A percentile compares a stretch with the other conserved stretches of the same genome.
These are phyloP conservation scores for Pseudoips prasinana DNA, from an alignment of 2,888 invertebrate genomes.

Conservation along the genomic window DNA sequence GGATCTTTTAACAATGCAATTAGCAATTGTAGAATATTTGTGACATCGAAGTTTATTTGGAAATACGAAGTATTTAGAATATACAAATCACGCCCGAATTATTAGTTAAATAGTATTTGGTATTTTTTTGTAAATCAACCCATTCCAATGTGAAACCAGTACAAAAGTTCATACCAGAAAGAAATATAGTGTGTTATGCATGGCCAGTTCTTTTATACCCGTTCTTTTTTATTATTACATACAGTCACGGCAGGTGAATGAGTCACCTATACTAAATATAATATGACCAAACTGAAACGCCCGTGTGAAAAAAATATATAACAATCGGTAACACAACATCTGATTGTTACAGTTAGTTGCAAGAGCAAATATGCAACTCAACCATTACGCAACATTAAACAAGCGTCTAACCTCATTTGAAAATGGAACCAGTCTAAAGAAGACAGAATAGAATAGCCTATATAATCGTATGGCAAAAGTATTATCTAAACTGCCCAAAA, in stretches of 20 bases:
- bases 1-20: no score
- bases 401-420: not conserved
- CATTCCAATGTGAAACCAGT: conserved; percentile 40
- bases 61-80: no score
- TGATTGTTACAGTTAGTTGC: not conserved
- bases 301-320: conserved; percentile 32
- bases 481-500: no score
- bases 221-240: conserved; percentile 47
- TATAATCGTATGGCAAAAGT: no score
- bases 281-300: no score
- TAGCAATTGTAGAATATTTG: conserved; percentile 9
- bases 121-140: conserved; percentile 39
- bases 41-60: no score
- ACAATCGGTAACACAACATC: conserved; percentile 11
- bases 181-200: conserved; percentile 42
- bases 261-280: conserved; percentile 17
- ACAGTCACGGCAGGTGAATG: conserved; percentile 40
- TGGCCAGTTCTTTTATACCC: conserved; percentile 47
- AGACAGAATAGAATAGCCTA: no score
- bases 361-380: conserved; percentile 3
- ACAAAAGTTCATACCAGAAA: conserved; percentile 30
- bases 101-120: no score
- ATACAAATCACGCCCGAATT: no score
- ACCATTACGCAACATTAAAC: conserved; percentile 7
- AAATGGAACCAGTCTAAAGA: not conserved